Evolutionary conservation across 2,888 invertebrate genomes (phyloP), one percentile per base, ranked within the genome.

Genomic region (Ypsolopha scabrella): DNA sequence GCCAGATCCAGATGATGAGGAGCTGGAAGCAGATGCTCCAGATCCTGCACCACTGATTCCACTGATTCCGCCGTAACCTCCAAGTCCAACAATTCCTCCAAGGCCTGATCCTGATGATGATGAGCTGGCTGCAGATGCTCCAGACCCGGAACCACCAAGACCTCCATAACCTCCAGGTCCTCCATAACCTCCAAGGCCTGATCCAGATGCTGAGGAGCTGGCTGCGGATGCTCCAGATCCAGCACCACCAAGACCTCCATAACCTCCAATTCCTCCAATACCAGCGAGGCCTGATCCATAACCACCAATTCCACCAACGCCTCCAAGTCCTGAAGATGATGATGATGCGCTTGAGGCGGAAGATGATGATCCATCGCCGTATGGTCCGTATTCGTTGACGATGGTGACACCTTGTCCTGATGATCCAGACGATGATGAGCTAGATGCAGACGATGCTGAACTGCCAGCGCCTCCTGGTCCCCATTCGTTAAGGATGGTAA

Each of bases 31-130:
- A 38, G 53, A 38, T 48, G 52, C 47, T 48, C 44, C 51, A 51
- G 41, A 50, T 43, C 50, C 49, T 3, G 8, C 33, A 6, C 49
- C 49, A 14, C 13, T 41, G 24, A 9, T 33, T 24, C 6, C 41
- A 10, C 41, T 34, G 33, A 10, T 3, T 14, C 53, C 38, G 24
- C 52, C 55, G 13, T 52, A 41, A 11, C 53, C 51, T 10, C 54
- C n/a, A 9, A n/a, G n/a, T n/a, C n/a, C n/a, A n/a, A n/a, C 4
- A 24, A 24, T n/a, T n/a, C 24, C 24, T 24, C 24, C 24, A 24
- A 24, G 24, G 24, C 24, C 24, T 24, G 57, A 51, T 7, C 58
- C 57, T 6, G 55, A 36, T 6, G 57, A 54, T n/a, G 59, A 54
- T 11, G 57, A 51, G n/a, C 54, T 46, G 11, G 53, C 51, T 41